Evolutionary conservation across 2,888 invertebrate species (phyloP).

Genomic region (Zaprionus obscuricornis): DNA sequence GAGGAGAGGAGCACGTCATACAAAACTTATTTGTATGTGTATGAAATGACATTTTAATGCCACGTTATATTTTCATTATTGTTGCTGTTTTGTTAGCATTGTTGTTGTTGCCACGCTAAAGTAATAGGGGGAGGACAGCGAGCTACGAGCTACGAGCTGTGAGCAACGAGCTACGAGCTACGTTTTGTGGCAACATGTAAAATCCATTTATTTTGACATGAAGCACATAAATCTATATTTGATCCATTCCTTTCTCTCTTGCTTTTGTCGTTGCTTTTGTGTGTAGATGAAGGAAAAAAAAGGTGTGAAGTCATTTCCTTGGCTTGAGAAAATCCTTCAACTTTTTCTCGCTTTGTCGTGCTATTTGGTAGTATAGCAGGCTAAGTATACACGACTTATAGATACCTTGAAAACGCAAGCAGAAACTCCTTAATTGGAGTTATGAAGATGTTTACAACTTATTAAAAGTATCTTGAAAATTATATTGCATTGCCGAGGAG

Average conservation of each 20-base stretch:
- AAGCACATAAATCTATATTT: slow-evolving; percentile 74
- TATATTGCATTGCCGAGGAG: too few species aligned
- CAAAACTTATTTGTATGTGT: slow-evolving; percentile 51
- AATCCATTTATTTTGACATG: slow-evolving; percentile 79
- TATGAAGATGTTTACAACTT: too few species aligned
- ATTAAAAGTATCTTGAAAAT: too few species aligned
- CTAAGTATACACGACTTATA: neutral
- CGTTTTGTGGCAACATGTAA: slow-evolving; percentile 64
- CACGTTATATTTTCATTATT: slow-evolving; percentile 69
- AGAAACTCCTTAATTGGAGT: too few species aligned
- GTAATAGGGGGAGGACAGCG: too few species aligned
- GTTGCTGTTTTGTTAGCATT: slow-evolving; percentile 45
- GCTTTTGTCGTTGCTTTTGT: too few species aligned
- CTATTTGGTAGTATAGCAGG: neutral
- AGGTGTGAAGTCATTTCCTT: slow-evolving; percentile 67
- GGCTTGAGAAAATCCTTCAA: slow-evolving; percentile 11
- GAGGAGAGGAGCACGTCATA: slow-evolving; percentile 19
- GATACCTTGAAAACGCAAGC: too few species aligned
- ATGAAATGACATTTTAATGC: slow-evolving; percentile 74
- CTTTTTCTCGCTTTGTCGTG: neutral
- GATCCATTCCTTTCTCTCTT: slow-evolving; percentile 64
- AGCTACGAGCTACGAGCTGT: slow-evolving; percentile 21
- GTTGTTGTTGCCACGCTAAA: slow-evolving; percentile 14
- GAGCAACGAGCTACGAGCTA: slow-evolving; percentile 18
- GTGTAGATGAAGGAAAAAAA: slow-evolving; percentile 14